phyloP scores from a whole-genome alignment of 2,797 vertebrate genomes.

The Typhlichthys eigenmanni region DNA sequence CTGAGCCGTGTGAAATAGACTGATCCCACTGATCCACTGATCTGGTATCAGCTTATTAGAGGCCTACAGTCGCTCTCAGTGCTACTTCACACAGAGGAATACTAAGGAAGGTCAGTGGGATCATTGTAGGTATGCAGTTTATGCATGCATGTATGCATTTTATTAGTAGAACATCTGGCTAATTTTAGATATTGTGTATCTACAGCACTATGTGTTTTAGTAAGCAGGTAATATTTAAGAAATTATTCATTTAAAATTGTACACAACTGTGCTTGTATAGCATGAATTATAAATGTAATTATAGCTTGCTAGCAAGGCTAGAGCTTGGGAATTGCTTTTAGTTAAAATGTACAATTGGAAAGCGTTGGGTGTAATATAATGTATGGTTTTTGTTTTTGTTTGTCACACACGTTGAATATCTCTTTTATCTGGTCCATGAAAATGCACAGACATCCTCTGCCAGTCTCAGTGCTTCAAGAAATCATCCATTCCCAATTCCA shows the following conservation, averaged over 20 bases:
- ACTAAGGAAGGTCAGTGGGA: constrained; percentile 32
- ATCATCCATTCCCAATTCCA: constrained; percentile 56
- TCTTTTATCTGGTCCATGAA: constrained; percentile 31
- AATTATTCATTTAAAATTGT: constrained; percentile 22
- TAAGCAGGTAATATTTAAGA: background rate
- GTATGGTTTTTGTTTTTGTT: constrained; percentile 39
- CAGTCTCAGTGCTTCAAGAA: constrained; percentile 37
- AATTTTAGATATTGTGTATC: constrained; percentile 34
- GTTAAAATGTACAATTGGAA: background rate
- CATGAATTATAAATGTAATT: background rate
- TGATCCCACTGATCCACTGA: constrained; percentile 30
- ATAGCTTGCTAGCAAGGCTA: too few relatives aligned
- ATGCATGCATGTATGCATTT: constrained; percentile 27
- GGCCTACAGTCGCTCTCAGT: constrained; percentile 34
- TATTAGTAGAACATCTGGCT: constrained; percentile 30
- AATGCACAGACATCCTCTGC: constrained; percentile 7
- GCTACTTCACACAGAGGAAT: constrained; percentile 26
- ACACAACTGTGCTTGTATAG: constrained; percentile 2
- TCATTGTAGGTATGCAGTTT: constrained; percentile 6
- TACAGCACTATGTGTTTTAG: constrained; percentile 20
- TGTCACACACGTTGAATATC: constrained; percentile 17
- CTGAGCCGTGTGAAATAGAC: constrained; percentile 49
- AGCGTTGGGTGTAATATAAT: constrained; percentile 9
- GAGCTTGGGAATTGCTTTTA: background rate
- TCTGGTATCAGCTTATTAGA: constrained; percentile 44